phyloP scores from a whole-genome alignment of 2,888 invertebrate species.

The Eupeodes latifasciatus region DNA sequence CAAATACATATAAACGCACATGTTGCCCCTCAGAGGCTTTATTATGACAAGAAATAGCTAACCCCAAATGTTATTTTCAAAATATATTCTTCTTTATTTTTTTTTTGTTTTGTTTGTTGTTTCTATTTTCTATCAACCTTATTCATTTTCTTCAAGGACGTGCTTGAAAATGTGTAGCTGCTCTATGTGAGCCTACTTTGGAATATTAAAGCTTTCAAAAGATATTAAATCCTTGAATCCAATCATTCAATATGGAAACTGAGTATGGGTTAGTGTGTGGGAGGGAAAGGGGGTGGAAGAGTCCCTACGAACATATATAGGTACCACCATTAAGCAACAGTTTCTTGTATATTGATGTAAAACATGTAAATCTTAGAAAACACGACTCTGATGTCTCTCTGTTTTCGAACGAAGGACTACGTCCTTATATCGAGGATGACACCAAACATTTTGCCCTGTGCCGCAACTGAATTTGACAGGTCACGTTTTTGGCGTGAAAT shows the following conservation, averaged over 20 bases:
- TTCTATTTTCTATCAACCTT: not conserved
- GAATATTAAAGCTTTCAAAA: not conserved
- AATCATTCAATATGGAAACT: conserved; percentile 14
- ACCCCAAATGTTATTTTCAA: not conserved
- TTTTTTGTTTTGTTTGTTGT: too few relatives aligned
- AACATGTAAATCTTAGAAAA: conserved; percentile 9
- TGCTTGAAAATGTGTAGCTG: not conserved
- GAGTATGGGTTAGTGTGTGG: not conserved
- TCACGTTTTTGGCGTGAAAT: conserved; percentile 30
- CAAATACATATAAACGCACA: not conserved
- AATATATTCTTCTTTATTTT: too few relatives aligned
- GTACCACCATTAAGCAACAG: not conserved
- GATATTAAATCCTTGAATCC: conserved; percentile 5
- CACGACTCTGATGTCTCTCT: not conserved
- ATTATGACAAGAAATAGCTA: not conserved
- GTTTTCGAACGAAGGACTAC: not conserved
- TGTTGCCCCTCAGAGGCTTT: not conserved
- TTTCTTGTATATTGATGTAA: not conserved
- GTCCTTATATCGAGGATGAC: not conserved
- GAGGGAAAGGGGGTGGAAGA: too few relatives aligned
- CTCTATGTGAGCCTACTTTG: too few relatives aligned
- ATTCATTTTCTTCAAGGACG: not conserved
- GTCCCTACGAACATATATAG: not conserved
- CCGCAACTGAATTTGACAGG: conserved; percentile 9
- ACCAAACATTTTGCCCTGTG: not conserved